Percentiles rank a stretch among this genome's conserved stretches.
These are phyloP conservation scores for Odontomachus brunneus DNA, from an alignment of 1,140 invertebrate species.

Conservation along the genomic window DNA sequence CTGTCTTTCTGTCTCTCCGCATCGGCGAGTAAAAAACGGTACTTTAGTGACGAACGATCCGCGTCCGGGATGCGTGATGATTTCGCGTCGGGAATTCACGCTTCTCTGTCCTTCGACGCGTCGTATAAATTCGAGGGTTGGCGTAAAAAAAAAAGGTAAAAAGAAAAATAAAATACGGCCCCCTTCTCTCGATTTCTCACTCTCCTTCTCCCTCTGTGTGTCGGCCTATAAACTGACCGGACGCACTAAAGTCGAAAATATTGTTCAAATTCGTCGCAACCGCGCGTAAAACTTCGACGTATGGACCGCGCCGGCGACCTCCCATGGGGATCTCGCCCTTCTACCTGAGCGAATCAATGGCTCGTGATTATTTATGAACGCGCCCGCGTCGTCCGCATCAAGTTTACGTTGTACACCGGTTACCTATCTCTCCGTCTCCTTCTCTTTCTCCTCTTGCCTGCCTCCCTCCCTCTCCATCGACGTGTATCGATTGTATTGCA, in stretches of 20 bases:
- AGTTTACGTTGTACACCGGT: neutral
- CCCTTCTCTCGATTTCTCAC: no score
- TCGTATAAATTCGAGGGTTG: slow-evolving; percentile 40
- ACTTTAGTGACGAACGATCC: slow-evolving; percentile 59
- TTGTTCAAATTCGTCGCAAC: slow-evolving; percentile 13
- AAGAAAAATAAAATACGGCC: neutral
- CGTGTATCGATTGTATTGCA: neutral
- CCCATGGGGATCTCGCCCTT: neutral
- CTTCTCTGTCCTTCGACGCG: slow-evolving; percentile 32
- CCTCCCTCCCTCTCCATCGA: no score
- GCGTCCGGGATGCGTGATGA: slow-evolving; percentile 55
- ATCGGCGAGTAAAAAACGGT: slow-evolving; percentile 55
- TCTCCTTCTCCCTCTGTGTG: no score
- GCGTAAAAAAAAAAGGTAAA: neutral
- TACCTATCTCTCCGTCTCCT: no score
- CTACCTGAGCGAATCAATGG: slow-evolving; percentile 5
- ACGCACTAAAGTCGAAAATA: slow-evolving; percentile 45
- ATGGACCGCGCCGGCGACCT: neutral
- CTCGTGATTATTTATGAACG: slow-evolving; percentile 32
- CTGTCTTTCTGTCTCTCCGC: neutral
- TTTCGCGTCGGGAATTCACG: slow-evolving; percentile 25
- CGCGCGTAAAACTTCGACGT: neutral
- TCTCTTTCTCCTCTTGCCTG: no score
- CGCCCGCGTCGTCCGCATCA: neutral
- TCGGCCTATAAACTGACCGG: slow-evolving; percentile 5